Percentiles rank a stretch among this genome's conserved stretches.
These are phyloP conservation scores for Sardinella longiceps DNA, from an alignment of 2,797 vertebrate genomes.

Conservation along the genomic window DNA sequence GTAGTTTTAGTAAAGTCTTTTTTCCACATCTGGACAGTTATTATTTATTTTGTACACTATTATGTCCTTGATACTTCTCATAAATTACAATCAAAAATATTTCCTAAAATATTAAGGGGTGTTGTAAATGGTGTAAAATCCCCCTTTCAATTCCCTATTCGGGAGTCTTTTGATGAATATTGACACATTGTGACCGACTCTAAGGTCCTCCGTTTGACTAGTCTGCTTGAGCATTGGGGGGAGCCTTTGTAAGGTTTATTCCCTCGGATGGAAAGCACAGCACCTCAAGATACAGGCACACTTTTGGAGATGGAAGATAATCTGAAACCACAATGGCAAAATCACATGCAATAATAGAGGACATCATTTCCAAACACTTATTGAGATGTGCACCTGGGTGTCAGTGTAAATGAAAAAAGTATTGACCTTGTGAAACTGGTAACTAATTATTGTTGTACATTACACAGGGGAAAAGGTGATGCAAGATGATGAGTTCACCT, in stretches of 20 bases:
- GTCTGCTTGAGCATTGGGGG: neutral
- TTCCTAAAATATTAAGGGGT: no score
- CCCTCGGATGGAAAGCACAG: neutral
- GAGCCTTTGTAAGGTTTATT: neutral
- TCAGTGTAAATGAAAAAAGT: neutral
- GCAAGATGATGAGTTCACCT: slow-evolving; percentile 95
- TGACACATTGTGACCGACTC: neutral
- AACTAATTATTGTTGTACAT: slow-evolving; percentile 47
- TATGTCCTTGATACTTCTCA: no score
- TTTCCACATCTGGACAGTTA: no score
- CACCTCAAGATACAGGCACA: neutral
- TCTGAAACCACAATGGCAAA: neutral
- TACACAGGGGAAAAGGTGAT: slow-evolving; percentile 94
- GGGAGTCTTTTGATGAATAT: neutral
- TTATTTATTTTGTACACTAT: no score
- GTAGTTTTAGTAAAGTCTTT: neutral
- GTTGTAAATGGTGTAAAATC: no score
- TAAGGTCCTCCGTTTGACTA: neutral
- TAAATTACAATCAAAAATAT: no score
- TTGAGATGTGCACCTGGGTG: neutral
- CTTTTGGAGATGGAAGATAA: neutral
- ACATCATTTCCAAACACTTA: neutral
- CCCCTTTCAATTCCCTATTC: no score
- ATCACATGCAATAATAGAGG: neutral
- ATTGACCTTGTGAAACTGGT: slow-evolving; percentile 3